These are phyloP conservation scores for Odocoileus virginianus DNA, from an alignment of 2,113 vertebrate genomes.

Conservation along the genomic window DNA sequence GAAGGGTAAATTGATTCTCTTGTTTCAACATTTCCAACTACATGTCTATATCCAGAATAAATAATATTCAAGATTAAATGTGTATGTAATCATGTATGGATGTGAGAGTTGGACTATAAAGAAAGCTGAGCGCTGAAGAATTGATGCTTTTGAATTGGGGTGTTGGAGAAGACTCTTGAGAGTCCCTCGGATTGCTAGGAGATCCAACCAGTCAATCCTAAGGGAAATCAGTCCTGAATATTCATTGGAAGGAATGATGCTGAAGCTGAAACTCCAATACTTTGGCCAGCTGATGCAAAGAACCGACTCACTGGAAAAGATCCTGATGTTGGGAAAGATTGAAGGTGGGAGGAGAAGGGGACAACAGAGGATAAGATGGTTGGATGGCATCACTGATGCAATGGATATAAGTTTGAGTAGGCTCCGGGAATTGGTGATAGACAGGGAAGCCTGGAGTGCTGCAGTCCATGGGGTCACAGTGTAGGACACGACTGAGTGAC, in stretches of 20 bases:
- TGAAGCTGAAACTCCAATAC: not conserved
- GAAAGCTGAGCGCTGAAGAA: not conserved
- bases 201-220: not conserved
- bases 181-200: not conserved
- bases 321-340: not conserved
- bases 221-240: not conserved
- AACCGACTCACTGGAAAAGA: not conserved
- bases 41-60: not conserved
- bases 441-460: not conserved
- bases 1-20: slow-evolving; percentile 23
- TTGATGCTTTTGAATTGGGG: not conserved
- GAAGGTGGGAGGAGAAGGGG: not conserved
- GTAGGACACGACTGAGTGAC: not conserved
- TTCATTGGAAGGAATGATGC: not conserved
- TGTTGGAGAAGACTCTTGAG: not conserved
- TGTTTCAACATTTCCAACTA: slow-evolving; percentile 20
- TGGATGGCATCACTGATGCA: not conserved
- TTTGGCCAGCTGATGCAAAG: not conserved
- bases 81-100: not conserved
- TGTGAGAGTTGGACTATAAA: not conserved
- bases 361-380: not conserved
- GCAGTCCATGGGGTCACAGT: not conserved
- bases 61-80: not conserved
- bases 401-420: not conserved
- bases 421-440: not conserved